Conservation (phyloP, 2,797 vertebrate genomes). For the Ataeniobius toweri region DNA sequence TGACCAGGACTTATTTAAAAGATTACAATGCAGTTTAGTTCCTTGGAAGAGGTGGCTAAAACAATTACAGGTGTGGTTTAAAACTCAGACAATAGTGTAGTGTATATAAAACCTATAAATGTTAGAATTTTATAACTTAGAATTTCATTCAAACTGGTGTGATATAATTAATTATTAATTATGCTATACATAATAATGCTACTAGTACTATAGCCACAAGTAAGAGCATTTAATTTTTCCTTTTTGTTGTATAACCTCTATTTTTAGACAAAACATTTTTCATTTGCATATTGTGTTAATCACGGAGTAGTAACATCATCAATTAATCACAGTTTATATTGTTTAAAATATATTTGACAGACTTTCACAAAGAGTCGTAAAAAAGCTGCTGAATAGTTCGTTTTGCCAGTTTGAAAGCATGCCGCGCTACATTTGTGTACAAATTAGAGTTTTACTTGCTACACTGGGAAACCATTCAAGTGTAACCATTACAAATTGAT, state of each 20-base stretch:
- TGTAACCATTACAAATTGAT: too few relatives aligned
- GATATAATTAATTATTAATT: neutral
- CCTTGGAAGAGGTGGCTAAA: neutral
- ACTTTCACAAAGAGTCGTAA: slow-evolving; percentile 5
- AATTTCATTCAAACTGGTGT: neutral
- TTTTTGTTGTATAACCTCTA: neutral
- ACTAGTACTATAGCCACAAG: neutral
- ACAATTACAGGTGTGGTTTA: neutral
- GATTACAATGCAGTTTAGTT: neutral
- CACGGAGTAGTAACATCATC: slow-evolving; percentile 16
- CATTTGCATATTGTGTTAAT: slow-evolving; percentile 17
- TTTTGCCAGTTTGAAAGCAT: slow-evolving; percentile 12
- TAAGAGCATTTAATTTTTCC: neutral
- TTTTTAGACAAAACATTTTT: neutral
- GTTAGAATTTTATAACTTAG: neutral
- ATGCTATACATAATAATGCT: neutral
- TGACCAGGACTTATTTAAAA: neutral
- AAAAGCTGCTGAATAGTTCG: slow-evolving; percentile 24
- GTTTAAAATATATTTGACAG: slow-evolving; percentile 19
- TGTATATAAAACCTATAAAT: neutral
- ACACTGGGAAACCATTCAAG: too few relatives aligned
- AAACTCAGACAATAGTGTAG: neutral
- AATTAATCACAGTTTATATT: slow-evolving; percentile 29
- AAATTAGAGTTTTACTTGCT: slow-evolving; percentile 11
- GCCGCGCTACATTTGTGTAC: slow-evolving; percentile 5